A percentile compares a stretch with the other conserved stretches of the same genome.
These are phyloP conservation scores for Cynaeus angustus DNA, from an alignment of 2,888 invertebrate species.

Conservation along the genomic window DNA sequence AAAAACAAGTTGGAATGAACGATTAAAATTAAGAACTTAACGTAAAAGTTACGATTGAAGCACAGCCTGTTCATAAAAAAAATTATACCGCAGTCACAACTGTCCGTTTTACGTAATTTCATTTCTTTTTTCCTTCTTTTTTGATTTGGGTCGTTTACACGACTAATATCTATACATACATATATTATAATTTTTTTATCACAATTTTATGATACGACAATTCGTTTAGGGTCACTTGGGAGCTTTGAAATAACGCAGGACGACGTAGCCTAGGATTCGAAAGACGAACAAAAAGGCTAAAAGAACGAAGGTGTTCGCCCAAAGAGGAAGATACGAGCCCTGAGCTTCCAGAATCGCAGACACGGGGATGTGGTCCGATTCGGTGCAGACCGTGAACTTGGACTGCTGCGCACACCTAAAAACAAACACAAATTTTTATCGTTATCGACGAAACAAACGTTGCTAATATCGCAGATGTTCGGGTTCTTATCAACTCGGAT, in stretches of 20 bases:
- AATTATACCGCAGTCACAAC: slow-evolving; percentile 56
- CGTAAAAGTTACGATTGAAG: slow-evolving; percentile 62
- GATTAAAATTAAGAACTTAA: slow-evolving; percentile 60
- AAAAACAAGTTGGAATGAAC: slow-evolving; percentile 67
- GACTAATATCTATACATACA: slow-evolving; percentile 57
- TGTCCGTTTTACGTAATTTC: slow-evolving; percentile 45
- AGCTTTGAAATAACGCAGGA: slow-evolving; percentile 80
- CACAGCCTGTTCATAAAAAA: slow-evolving; percentile 65
- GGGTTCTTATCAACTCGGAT: no score
- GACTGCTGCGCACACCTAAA: slow-evolving; percentile 81
- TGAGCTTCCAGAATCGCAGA: slow-evolving; percentile 80
- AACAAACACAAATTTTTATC: no score
- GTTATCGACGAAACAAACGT: no score
- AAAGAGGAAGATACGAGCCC: slow-evolving; percentile 78
- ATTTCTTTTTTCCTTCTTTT: no score
- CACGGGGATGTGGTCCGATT: slow-evolving; percentile 78
- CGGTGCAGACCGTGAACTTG: slow-evolving; percentile 78
- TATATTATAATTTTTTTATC: slow-evolving; percentile 55
- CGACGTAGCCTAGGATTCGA: slow-evolving; percentile 82
- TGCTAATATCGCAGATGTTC: no score
- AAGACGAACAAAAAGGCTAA: slow-evolving; percentile 82
- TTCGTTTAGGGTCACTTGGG: slow-evolving; percentile 74
- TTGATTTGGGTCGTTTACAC: slow-evolving; percentile 43
- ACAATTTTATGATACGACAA: slow-evolving; percentile 59
- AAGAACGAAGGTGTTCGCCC: slow-evolving; percentile 83